phyloP scores from a whole-genome alignment of 2,888 invertebrate species.

The Cremastinae sp. region DNA sequence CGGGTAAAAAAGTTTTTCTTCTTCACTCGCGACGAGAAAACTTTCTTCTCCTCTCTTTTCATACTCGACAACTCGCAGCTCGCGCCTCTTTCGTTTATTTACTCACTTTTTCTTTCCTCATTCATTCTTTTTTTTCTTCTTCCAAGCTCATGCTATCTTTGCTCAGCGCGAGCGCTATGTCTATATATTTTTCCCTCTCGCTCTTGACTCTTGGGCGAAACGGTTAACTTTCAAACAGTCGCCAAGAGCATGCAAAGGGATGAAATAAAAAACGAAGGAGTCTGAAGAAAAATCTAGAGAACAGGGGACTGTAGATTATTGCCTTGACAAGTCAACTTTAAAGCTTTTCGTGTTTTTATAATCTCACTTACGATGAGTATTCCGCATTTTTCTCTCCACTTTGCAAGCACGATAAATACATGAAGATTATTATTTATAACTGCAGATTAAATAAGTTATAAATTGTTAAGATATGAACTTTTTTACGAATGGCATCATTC shows the following conservation, averaged over 20 bases:
- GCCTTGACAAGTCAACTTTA: constrained; percentile 50
- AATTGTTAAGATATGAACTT: no score
- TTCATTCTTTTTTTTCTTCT: constrained; percentile 14
- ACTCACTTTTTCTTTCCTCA: constrained; percentile 49
- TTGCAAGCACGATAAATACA: constrained; percentile 17
- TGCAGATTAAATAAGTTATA: no score
- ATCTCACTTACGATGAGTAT: constrained; percentile 24
- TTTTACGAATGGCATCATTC: no score
- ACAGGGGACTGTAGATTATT: constrained; percentile 55
- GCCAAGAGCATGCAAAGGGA: constrained; percentile 39
- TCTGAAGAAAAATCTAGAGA: constrained; percentile 31
- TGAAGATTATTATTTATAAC: no score
- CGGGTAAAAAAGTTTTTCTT: constrained; percentile 55
- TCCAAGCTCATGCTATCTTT: constrained; percentile 1
- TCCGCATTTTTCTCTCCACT: constrained; percentile 1
- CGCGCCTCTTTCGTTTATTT: constrained; percentile 56
- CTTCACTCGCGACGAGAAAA: constrained; percentile 56
- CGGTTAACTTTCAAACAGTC: constrained; percentile 58
- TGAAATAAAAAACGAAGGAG: constrained; percentile 37
- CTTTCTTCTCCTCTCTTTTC: constrained; percentile 40
- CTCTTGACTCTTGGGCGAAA: constrained; percentile 24
- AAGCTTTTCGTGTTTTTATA: constrained; percentile 42
- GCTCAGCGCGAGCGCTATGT: constrained; percentile 18
- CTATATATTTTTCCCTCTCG: constrained; percentile 21
- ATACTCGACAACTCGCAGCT: constrained; percentile 39